Percentiles rank a stretch among this genome's conserved stretches.
Conservation (phyloP, 2,797 vertebrate genomes). For the Epinephelus awoara region DNA sequence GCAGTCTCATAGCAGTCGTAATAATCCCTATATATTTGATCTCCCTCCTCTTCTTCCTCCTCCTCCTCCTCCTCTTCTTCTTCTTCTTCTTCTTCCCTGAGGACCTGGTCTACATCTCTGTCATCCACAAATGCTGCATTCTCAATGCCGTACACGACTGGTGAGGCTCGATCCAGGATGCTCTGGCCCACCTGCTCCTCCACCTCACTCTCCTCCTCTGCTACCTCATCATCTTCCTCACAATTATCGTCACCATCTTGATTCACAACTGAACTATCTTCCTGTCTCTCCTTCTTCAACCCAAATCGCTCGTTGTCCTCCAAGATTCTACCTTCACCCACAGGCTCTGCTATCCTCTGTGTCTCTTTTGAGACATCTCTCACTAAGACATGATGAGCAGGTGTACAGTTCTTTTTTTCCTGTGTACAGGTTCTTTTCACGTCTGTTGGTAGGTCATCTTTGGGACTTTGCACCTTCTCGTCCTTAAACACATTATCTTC, state of each 20-base stretch:
- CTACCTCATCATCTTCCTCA: slow-evolving; percentile 72
- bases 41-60: slow-evolving; percentile 79
- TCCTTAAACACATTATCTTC: slow-evolving; percentile 82
- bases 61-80: slow-evolving; percentile 74
- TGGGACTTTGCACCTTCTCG: slow-evolving; percentile 52
- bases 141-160: slow-evolving; percentile 90
- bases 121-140: slow-evolving; percentile 94
- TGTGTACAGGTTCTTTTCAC: slow-evolving; percentile 37
- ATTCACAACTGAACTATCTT: slow-evolving; percentile 28
- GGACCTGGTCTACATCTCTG: slow-evolving; percentile 85
- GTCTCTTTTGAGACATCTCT: slow-evolving; percentile 43
- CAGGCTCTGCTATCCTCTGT: slow-evolving; percentile 44
- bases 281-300: slow-evolving; percentile 43
- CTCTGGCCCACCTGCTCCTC: slow-evolving; percentile 78
- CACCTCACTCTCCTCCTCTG: slow-evolving; percentile 77
- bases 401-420: slow-evolving; percentile 48
- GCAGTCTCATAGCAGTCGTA: slow-evolving; percentile 87
- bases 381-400: slow-evolving; percentile 15
- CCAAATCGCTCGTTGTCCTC: slow-evolving; percentile 49
- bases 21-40: slow-evolving; percentile 78
- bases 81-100: slow-evolving; percentile 80
- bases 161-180: slow-evolving; percentile 76
- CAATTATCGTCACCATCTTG: slow-evolving; percentile 46
- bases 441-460: slow-evolving; percentile 40
- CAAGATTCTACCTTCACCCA: slow-evolving; percentile 58